These are phyloP conservation scores for Hedya salicella DNA, from an alignment of 2,888 invertebrate species.

Conservation along the genomic window DNA sequence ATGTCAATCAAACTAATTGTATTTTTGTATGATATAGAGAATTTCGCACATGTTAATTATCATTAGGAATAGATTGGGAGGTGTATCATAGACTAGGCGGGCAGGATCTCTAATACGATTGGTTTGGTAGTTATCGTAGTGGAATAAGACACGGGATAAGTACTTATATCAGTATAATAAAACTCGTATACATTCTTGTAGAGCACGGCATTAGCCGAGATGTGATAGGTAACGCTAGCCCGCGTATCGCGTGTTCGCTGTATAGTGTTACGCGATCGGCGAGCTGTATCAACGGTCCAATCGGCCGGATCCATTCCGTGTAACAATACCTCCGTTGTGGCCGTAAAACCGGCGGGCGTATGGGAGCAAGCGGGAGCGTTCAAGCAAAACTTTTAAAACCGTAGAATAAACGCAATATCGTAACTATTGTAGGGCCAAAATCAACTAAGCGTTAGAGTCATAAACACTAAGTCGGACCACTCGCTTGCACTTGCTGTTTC, in stretches of 20 bases:
- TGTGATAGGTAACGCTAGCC: slow-evolving; percentile 82
- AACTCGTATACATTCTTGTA: slow-evolving; percentile 41
- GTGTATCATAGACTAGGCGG: background rate
- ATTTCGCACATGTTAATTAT: too few relatives aligned
- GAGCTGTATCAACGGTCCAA: slow-evolving; percentile 84
- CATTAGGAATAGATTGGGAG: background rate
- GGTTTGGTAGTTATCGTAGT: too few relatives aligned
- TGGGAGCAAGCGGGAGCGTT: slow-evolving; percentile 37
- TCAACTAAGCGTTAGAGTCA: too few relatives aligned
- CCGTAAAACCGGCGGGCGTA: slow-evolving; percentile 51
- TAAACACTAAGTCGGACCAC: too few relatives aligned
- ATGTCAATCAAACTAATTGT: too few relatives aligned
- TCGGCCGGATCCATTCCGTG: slow-evolving; percentile 82
- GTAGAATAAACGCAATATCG: too few relatives aligned
- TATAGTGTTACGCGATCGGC: slow-evolving; percentile 80
- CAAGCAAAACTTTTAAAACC: too few relatives aligned
- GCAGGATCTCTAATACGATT: background rate
- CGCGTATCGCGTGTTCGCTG: slow-evolving; percentile 78
- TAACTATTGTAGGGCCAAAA: too few relatives aligned
- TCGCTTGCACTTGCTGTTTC: too few relatives aligned
- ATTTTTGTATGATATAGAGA: too few relatives aligned
- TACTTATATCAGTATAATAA: slow-evolving; percentile 17
- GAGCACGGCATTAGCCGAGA: slow-evolving; percentile 51
- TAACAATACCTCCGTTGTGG: slow-evolving; percentile 78
- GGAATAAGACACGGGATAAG: background rate